Conservation (phyloP, 2,797 vertebrate genomes). For the Parauchenoglanis punctatus region DNA sequence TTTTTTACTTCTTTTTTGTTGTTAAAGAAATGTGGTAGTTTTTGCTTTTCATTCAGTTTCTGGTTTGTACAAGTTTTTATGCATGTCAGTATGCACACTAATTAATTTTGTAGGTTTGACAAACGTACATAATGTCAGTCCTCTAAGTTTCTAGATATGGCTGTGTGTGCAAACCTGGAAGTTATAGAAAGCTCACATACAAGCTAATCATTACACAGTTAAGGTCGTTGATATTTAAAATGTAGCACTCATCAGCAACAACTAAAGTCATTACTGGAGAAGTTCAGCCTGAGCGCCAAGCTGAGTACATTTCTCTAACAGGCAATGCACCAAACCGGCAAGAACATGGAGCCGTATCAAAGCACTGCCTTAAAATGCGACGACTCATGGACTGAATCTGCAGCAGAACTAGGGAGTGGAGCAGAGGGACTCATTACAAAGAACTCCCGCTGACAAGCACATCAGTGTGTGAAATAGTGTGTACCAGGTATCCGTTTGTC, state of each 20-base stretch:
- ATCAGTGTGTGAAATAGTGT: conserved; percentile 26
- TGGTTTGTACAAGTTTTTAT: not conserved
- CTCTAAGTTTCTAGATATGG: not conserved
- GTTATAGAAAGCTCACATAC: not conserved
- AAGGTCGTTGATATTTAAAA: not conserved
- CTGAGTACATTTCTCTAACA: not conserved
- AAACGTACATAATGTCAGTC: not conserved
- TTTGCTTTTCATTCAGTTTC: not conserved
- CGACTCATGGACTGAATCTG: conserved; percentile 4
- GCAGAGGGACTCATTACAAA: conserved; percentile 34
- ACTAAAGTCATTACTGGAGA: not conserved
- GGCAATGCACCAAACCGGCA: conserved; percentile 6
- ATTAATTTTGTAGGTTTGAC: not conserved
- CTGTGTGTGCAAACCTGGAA: not conserved
- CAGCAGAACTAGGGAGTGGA: conserved; percentile 18
- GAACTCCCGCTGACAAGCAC: conserved; percentile 23
- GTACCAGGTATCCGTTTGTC: conserved; percentile 9
- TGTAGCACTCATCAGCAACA: not conserved
- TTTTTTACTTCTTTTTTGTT: not conserved
- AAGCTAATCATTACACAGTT: not conserved
- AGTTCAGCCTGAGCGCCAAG: not conserved
- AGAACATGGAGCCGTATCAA: not conserved
- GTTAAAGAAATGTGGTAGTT: not conserved
- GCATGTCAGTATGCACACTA: not conserved
- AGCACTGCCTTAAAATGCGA: conserved; percentile 10